Conservation (phyloP, 2,888 invertebrate genomes). For the Deilephila porcellus region DNA sequence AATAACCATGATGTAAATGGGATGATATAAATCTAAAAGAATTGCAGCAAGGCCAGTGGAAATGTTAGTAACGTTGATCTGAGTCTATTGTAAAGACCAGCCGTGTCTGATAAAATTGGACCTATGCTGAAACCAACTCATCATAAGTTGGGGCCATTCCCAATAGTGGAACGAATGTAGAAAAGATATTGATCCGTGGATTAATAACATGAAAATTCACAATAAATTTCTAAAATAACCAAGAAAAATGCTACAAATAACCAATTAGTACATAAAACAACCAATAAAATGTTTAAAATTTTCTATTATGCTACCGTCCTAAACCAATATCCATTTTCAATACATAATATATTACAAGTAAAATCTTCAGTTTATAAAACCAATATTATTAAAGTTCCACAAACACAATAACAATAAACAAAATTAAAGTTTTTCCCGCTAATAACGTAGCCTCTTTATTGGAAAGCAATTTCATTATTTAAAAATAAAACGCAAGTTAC, state of each 20-base stretch:
- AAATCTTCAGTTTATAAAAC: background rate
- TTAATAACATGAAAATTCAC: too few relatives aligned
- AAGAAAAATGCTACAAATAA: background rate
- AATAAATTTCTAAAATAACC: background rate
- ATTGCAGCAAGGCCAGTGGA: too few relatives aligned
- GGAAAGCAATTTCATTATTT: conserved; percentile 21
- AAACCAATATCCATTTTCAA: background rate
- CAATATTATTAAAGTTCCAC: conserved; percentile 6
- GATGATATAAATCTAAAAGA: too few relatives aligned
- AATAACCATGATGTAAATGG: too few relatives aligned
- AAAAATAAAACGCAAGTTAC: conserved; percentile 5
- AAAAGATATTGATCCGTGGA: too few relatives aligned
- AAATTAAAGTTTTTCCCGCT: background rate
- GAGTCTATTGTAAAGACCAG: too few relatives aligned
- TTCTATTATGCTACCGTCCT: background rate
- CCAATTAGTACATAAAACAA: background rate
- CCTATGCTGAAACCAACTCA: too few relatives aligned
- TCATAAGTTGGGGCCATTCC: too few relatives aligned
- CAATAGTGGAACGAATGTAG: too few relatives aligned
- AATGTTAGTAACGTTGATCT: too few relatives aligned
- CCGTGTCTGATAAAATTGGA: too few relatives aligned
- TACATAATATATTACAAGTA: background rate
- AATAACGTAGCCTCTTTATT: conserved; percentile 9
- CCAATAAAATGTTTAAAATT: background rate
- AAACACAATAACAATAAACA: conserved; percentile 19